phyloP scores from a whole-genome alignment of 2,797 vertebrate species.

The Pipistrellus kuhlii region DNA sequence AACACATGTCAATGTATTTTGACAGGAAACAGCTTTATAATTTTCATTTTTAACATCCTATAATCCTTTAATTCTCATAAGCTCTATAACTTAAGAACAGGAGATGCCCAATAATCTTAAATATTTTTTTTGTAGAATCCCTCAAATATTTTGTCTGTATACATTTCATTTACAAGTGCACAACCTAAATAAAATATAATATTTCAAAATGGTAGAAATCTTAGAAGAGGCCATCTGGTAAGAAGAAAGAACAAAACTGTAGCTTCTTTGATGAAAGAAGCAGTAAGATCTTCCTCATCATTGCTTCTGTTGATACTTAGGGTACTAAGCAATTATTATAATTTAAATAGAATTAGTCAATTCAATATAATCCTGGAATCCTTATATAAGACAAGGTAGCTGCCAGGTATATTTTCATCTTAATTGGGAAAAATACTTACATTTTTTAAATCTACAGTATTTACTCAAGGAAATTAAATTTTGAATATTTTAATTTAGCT shows the following conservation, averaged over 20 bases:
- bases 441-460: not conserved
- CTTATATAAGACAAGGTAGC: not conserved
- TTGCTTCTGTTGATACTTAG: not conserved
- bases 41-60: not conserved
- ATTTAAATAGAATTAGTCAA: not conserved
- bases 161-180: not conserved
- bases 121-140: not conserved
- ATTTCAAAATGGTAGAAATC: not conserved
- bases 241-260: not conserved
- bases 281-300: not conserved
- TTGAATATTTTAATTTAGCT: not conserved
- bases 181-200: not conserved
- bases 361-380: not conserved
- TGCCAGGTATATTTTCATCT: not conserved
- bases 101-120: not conserved
- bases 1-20: not conserved
- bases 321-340: not conserved
- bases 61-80: not conserved
- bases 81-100: not conserved
- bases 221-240: not conserved
- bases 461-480: not conserved
- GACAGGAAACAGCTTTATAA: not conserved
- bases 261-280: not conserved
- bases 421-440: not conserved
- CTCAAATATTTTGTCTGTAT: not conserved